A percentile compares a stretch with the other conserved stretches of the same genome.
Evolutionary conservation across 2,797 vertebrate species (phyloP).

Genomic region (Aphelocoma californica): DNA sequence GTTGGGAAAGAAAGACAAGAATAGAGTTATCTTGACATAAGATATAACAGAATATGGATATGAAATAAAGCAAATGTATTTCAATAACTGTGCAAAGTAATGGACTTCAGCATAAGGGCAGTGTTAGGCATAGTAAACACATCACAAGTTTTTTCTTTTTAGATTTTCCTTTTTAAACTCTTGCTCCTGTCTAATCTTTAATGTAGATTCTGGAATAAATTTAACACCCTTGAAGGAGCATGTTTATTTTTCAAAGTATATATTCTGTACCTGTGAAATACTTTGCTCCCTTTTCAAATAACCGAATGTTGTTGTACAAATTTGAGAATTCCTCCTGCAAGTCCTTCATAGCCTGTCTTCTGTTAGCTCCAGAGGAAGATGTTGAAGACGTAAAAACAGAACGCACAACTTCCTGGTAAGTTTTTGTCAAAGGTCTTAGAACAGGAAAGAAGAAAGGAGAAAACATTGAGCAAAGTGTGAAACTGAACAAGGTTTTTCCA

Average conservation of each 20-base stretch:
- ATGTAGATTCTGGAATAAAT: background rate
- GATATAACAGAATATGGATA: background rate
- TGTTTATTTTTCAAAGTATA: background rate
- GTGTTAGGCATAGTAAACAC: background rate
- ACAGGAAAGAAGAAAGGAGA: slow-evolving; percentile 2
- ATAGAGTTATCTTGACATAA: background rate
- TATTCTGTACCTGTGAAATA: slow-evolving; percentile 84
- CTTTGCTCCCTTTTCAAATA: slow-evolving; percentile 92
- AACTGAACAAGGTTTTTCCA: background rate
- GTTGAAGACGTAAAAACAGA: slow-evolving; percentile 86
- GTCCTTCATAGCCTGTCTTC: slow-evolving; percentile 91
- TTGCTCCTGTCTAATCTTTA: background rate
- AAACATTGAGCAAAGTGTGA: background rate
- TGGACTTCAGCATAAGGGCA: background rate
- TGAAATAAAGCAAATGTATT: background rate
- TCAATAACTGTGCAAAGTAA: background rate
- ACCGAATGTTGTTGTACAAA: slow-evolving; percentile 89
- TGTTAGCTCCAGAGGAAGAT: slow-evolving; percentile 80
- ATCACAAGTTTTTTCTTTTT: background rate
- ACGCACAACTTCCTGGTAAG: slow-evolving; percentile 88
- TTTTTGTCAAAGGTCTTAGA: slow-evolving; percentile 86
- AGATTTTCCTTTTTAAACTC: background rate
- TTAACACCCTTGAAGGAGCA: background rate
- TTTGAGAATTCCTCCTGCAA: slow-evolving; percentile 93
- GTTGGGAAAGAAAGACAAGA: background rate